Conservation (phyloP, 1,140 invertebrate genomes). For the Tetramorium parvispinum region DNA sequence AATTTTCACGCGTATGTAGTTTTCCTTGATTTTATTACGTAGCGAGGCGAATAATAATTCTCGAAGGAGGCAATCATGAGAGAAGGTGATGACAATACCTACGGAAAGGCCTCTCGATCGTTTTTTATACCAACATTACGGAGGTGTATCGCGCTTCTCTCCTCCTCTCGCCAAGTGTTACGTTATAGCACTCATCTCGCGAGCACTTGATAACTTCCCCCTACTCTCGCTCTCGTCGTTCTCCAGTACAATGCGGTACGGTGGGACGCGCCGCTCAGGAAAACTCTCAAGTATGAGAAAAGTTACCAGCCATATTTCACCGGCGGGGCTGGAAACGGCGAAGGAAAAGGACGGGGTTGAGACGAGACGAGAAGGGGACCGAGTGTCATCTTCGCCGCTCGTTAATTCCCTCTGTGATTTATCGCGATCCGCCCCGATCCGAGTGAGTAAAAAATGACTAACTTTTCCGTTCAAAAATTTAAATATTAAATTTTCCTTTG, state of each 20-base stretch:
- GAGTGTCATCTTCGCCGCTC: slow-evolving; percentile 83
- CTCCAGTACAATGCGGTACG: slow-evolving; percentile 12
- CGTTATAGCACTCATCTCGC: slow-evolving; percentile 61
- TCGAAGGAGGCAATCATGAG: neutral
- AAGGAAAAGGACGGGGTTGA: slow-evolving; percentile 69
- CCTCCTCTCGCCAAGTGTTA: slow-evolving; percentile 55
- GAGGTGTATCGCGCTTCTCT: neutral
- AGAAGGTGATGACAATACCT: neutral
- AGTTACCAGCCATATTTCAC: slow-evolving; percentile 83
- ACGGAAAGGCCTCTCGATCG: slow-evolving; percentile 36
- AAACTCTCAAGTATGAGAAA: slow-evolving; percentile 81
- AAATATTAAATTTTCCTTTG: slow-evolving; percentile 77
- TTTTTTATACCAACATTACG: slow-evolving; percentile 33
- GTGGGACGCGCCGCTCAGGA: slow-evolving; percentile 64
- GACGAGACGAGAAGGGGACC: slow-evolving; percentile 67
- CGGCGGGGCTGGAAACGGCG: slow-evolving; percentile 61
- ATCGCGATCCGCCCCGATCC: slow-evolving; percentile 73
- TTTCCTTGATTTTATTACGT: neutral
- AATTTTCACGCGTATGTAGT: neutral
- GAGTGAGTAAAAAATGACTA: slow-evolving; percentile 78
- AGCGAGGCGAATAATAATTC: neutral
- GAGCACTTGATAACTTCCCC: slow-evolving; percentile 67
- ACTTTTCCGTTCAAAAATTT: slow-evolving; percentile 77
- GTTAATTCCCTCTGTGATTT: slow-evolving; percentile 83
- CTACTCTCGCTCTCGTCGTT: neutral